Percentiles rank a stretch among this genome's conserved stretches.
phyloP scores from a whole-genome alignment of 2,113 vertebrate genomes.

The Albula glossodonta region DNA sequence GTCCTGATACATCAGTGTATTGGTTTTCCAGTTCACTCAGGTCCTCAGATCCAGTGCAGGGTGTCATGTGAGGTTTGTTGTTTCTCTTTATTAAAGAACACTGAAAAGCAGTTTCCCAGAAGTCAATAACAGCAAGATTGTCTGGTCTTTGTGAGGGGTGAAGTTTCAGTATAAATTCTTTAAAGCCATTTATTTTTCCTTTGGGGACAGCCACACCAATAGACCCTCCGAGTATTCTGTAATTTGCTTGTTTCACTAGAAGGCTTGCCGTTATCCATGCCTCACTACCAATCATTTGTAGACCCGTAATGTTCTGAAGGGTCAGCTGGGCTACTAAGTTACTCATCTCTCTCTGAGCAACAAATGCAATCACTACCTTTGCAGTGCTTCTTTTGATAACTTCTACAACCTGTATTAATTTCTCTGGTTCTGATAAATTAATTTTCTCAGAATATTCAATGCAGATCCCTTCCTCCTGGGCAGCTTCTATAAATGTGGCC shows the following conservation, averaged over 20 bases:
- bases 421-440: constrained; percentile 45
- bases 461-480: constrained; percentile 49
- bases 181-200: constrained; percentile 57
- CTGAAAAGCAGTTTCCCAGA: background rate
- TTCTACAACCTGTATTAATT: constrained; percentile 45
- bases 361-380: constrained; percentile 55
- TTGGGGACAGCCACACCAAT: constrained; percentile 65
- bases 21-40: background rate
- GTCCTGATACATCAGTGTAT: constrained; percentile 4
- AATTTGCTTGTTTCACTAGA: constrained; percentile 60
- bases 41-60: background rate
- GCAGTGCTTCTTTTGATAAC: constrained; percentile 46
- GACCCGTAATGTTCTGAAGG: constrained; percentile 62
- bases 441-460: constrained; percentile 45
- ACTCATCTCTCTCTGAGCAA: constrained; percentile 51
- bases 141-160: constrained; percentile 36
- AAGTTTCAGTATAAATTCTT: constrained; percentile 60
- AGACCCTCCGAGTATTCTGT: constrained; percentile 54
- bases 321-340: constrained; percentile 54
- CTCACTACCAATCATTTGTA: constrained; percentile 68
- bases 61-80: background rate
- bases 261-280: constrained; percentile 68
- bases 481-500: constrained; percentile 50
- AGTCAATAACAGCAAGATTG: background rate
- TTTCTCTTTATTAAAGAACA: background rate